These are phyloP conservation scores for Hozukius guyotensis DNA, from an alignment of 2,797 vertebrate genomes.

Conservation along the genomic window DNA sequence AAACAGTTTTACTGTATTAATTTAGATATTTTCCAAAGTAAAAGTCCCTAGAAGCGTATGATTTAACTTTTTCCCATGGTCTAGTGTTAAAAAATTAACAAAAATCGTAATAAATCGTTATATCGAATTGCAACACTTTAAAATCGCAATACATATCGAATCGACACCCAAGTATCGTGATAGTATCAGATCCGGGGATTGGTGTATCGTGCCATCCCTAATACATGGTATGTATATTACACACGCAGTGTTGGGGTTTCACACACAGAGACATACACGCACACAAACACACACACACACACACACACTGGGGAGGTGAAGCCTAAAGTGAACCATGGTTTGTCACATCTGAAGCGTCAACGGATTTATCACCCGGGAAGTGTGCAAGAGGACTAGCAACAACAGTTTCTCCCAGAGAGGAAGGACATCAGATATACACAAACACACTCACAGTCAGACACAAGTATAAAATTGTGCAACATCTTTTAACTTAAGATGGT, in stretches of 20 bases:
- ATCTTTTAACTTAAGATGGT: conserved; percentile 42
- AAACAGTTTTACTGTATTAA: too few species aligned
- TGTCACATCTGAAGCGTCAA: conserved; percentile 53
- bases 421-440: conserved; percentile 49
- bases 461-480: conserved; percentile 19
- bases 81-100: too few species aligned
- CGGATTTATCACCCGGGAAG: conserved; percentile 62
- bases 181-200: too few species aligned
- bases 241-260: background rate
- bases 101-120: too few species aligned
- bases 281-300: background rate
- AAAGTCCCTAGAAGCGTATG: too few species aligned
- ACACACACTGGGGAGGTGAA: conserved; percentile 27
- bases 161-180: too few species aligned
- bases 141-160: too few species aligned
- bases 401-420: conserved; percentile 33
- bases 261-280: background rate
- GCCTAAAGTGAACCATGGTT: conserved; percentile 56
- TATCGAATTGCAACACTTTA: too few species aligned
- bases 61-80: too few species aligned
- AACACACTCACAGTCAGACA: background rate
- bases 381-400: conserved; percentile 29
- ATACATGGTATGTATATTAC: background rate
- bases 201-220: too few species aligned
- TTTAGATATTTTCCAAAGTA: too few species aligned